Base-by-base conservation (phyloP, 1,140 invertebrate genomes). In the Arion vulgaris region DNA sequence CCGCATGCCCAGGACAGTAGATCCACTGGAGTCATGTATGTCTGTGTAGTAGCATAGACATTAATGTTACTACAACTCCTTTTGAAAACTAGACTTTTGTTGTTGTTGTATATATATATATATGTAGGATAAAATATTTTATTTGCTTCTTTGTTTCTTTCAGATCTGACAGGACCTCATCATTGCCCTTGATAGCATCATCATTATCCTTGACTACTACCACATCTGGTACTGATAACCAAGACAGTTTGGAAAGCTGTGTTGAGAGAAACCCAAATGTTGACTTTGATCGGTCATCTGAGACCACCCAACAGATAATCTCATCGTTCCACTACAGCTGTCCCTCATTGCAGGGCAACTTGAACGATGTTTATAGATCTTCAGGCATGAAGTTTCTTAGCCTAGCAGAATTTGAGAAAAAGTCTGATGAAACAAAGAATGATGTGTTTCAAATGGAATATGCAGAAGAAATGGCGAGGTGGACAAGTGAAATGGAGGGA, bases 261-360 rank as follows among this genome's bases (percentile, higher is more conserved):
- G 79, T 87, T 23, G 87, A 87, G 80, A 86, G 88, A 69, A 81
- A 85, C 71, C 19, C 45, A 49, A 19, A 49, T 49, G 45, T 9
- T 11, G 45, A 49, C 19, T 23, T 57, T 57, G 53, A 57, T 49
- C 53, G 26, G 19, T 57, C 53, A 57, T 19, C 45, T 19, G 45
- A 49, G 45, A 49, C 45, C 45, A n/a, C n/a, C 45, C 45, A 19
- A 57, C 53, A 57, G 41, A 83, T 83, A 13, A 62, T 83, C 38
- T 88, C 89, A 4, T 32, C 36, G 0, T 71, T 90, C 23, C 75
- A 45, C 11, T 88, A 82, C 76, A 87, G 87, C 72, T 90, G 89
- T 84, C 88, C 88, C 80, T 88, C 88, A 57, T 80, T 89, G 13
- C 80, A 78, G 66, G 88, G n/a, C n/a, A n/a, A n/a, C n/a, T n/a